Evolutionary conservation across 64 coral and sea anemone genomes (phyloP), one percentile per base, ranked within the genome.

Genomic region (Dendronephthya gigantea): DNA sequence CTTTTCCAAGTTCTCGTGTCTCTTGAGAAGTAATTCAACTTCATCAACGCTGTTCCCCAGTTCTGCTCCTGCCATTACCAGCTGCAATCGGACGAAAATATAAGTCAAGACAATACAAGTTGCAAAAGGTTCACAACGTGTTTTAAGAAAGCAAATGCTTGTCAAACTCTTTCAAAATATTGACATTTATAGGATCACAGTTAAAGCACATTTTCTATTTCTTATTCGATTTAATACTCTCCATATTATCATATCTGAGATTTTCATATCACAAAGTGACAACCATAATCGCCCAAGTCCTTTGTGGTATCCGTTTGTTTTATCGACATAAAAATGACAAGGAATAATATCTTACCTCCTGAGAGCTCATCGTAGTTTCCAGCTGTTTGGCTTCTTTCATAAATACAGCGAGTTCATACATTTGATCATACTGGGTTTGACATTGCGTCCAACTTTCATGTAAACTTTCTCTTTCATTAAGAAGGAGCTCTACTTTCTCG

Each of bases 301-400:
- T 6, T 45, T 45, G 11, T 6, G 4, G 11, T 45, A 45, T 4
- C 41, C 4, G 41, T 45, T 66, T 4, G 14, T 66, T 6, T 66
- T 66, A 17, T 8, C 58, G 2, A 14, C 19, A 30, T 8, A 6
- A 66, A 22, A 66, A 8, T 66, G 58, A 66, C 58, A 3, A 2
- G 13, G 15, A 34, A 27, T 39, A 82, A 32, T 39, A 81, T 22
- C 35, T 27, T 88, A 93, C 92, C 87, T 97, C 94, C 76, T 97
- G 94, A 33, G 94, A 89, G 48, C 91, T 97, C 7, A 86, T 93
- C 2, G 93, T 48, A 36, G 88, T 93, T 49, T 97, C 94, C 11
- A 97, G 88, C 47, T 97, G 94, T 82, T 92, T 97, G 23, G 94
- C 94, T 35, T 97, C 94, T 81, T 89, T 87, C 19, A 97, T 32